Base-by-base conservation (phyloP, 2,888 invertebrate species). In the Autographa pulchrina region DNA sequence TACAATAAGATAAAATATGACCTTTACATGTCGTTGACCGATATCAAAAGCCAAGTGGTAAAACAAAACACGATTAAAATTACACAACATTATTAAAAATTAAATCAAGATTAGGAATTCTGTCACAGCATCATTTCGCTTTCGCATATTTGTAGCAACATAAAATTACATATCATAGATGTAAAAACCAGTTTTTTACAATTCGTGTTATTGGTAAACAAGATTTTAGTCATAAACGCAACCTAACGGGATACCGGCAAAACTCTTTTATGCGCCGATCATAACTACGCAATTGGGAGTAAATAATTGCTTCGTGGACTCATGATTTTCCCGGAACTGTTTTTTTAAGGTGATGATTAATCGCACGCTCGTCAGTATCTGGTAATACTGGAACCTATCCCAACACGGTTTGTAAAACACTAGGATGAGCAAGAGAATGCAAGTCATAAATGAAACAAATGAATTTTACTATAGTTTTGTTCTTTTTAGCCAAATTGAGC, bases 21-120 rank as follows among this genome's bases (percentile, higher is more conserved):
- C 9, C 16, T 20, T 13, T 54, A 62, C 66, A 66, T 62, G 74
- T 78, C 78, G 62, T 43, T 75, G 79, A 75, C 75, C 77, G 67
- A 62, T 66, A 62, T 65, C 68, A 75, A 67, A 59, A 11, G 14
- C 25, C 16, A 41, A 56, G 59, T 32, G 65, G 66, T 64, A 66
- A 38, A 41, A 31, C 18, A 43, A 16, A 41, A 18, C 13, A 48
- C 35, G 38, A 52, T 52, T 38, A 35, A n/a, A n/a, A 48, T 11
- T 64, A 25, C 32, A 14, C 14, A 38, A 66, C 25, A 56, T 41
- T 72, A 67, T 48, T 25, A 32, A 38, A 38, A 38, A 38, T 38
- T 38, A 9, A 11, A 9, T 11, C 38, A 62, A 63, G 62, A 43
- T 54, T 59, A 5, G n/a, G 7, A 54, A 18, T 41, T 52, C 70